Base-by-base conservation (phyloP, 2,797 vertebrate species). In the Mormyrus hasselquistii region DNA sequence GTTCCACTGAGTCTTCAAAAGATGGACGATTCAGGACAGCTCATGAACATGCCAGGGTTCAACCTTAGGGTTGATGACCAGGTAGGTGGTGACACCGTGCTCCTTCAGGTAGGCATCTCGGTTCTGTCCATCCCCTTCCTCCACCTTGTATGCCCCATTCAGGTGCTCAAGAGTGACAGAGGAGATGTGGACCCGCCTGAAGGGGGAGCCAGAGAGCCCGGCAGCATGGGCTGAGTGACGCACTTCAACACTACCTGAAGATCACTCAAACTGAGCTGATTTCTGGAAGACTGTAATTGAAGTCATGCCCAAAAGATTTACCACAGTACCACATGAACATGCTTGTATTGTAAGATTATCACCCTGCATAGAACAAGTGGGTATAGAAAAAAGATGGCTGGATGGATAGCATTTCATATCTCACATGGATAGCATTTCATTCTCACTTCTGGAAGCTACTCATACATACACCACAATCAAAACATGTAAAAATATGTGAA, bases 51-150 rank as follows among this genome's bases (percentile, higher is more conserved):
- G 2, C 14, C 16, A 41, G 85, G 14, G 29, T 87, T 96, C 94
- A 90, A 99, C 98, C 97, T 99, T 99, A n/a, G 98, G 98, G 93
- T 99, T 99, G 95, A 99, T 98, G 92, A 99, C 98, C 91, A 99
- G 97, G 93, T 96, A 98, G 89, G 98, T 99, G 93, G 97, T 94
- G 93, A 99, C 96, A 69, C 96, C 95, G 29, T 99, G 97, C 86
- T 99, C 97, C 88, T 99, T 99, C 92, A 99, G 95, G 93, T 99
- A 99, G 0, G 96, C 96, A 91, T 99, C 98, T 91, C 98, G 95
- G 91, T 94, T 95, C 92, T 97, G 97, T 90, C 98, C 98, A 0
- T 98, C 95, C n/a, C 98, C 98, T 34, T 97, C 95, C 92, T 99
- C 98, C 90, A 99, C 98, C 95, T 99, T 97, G 90, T 99, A 99